These are phyloP conservation scores for Hydrozoanthus gracilis DNA, from an alignment of 92 coral and sea anemone species.

Conservation along the genomic window DNA sequence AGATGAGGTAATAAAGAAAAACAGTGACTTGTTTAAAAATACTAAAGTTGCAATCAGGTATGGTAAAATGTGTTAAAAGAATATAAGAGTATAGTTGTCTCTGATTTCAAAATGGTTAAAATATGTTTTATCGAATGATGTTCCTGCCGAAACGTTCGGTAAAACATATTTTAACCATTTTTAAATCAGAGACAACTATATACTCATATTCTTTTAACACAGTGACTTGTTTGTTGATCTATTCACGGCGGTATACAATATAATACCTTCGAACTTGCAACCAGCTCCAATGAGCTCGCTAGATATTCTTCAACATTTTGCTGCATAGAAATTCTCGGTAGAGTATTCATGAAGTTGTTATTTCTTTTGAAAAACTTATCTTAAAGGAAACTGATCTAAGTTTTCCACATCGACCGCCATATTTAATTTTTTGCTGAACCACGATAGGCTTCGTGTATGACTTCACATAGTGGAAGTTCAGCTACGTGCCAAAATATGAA, in stretches of 20 bases:
- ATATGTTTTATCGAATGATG: no score
- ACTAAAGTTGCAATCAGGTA: no score
- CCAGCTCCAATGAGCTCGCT: not conserved
- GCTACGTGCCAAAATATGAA: no score
- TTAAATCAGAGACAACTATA: no score
- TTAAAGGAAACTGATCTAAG: not conserved
- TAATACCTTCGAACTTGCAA: not conserved
- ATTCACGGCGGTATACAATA: not conserved
- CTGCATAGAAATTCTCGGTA: conserved; percentile 19
- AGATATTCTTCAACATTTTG: conserved; percentile 21
- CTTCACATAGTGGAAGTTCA: not conserved
- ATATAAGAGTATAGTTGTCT: no score
- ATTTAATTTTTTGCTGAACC: not conserved
- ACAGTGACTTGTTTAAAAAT: not conserved
- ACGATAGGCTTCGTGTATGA: not conserved
- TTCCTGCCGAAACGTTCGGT: no score
- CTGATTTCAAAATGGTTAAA: no score
- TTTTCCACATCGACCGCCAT: not conserved
- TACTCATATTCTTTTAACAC: not conserved
- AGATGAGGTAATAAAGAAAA: no score
- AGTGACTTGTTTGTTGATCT: not conserved
- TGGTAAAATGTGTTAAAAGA: no score
- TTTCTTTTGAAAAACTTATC: not conserved
- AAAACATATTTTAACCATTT: no score
- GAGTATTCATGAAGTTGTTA: not conserved